These are phyloP conservation scores for Calcarius lapponicus DNA, from an alignment of 2,797 vertebrate genomes.

Conservation along the genomic window DNA sequence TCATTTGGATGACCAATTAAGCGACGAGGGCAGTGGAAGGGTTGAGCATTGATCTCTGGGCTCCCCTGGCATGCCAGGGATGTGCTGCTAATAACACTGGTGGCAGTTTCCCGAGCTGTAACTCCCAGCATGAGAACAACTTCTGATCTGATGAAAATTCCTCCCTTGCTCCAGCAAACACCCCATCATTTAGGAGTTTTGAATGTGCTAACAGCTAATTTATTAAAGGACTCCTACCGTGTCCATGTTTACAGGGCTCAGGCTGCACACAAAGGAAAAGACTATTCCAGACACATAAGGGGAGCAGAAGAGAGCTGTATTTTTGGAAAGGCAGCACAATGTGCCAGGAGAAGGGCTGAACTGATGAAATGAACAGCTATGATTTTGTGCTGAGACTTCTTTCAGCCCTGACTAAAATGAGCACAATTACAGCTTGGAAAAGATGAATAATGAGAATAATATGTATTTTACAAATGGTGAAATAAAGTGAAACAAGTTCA, in stretches of 20 bases:
- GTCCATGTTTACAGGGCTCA: conserved; percentile 32
- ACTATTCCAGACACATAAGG: background rate
- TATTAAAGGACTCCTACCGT: conserved; percentile 36
- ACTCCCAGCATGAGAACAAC: background rate
- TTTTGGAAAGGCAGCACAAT: conserved; percentile 8
- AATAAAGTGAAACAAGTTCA: background rate
- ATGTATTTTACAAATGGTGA: background rate
- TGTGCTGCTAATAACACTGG: conserved; percentile 8
- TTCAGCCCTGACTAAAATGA: background rate
- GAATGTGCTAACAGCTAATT: conserved; percentile 57
- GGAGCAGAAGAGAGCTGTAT: background rate
- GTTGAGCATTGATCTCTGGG: background rate
- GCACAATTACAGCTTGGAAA: background rate
- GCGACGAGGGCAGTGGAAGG: background rate
- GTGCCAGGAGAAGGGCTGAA: conserved; percentile 17
- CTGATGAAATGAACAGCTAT: conserved; percentile 16
- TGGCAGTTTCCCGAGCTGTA: conserved; percentile 31
- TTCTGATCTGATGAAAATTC: conserved; percentile 47
- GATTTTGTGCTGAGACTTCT: background rate
- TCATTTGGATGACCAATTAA: background rate
- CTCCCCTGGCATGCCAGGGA: background rate
- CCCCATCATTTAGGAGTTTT: conserved; percentile 5
- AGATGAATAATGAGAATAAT: background rate
- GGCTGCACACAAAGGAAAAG: conserved; percentile 4
- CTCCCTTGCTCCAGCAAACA: conserved; percentile 14